Evolutionary conservation across 1,140 invertebrate genomes (phyloP), one percentile per base, ranked within the genome.

Genomic region (Sarcophaga peregrina): DNA sequence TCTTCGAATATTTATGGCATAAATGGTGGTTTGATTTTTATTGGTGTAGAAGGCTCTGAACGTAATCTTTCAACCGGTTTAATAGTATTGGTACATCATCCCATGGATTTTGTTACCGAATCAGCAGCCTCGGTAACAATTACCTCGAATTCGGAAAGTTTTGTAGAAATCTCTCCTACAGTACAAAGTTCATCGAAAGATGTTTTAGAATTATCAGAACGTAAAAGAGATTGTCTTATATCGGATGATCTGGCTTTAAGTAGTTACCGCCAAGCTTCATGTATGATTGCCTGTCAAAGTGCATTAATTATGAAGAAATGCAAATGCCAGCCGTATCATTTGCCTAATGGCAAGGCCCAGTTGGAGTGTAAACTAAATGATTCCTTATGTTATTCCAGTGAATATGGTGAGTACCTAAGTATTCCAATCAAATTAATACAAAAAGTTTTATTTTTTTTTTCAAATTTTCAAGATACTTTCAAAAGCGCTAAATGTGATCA

Each of bases 1-100:
- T 88, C 89, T 8, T 83, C 89, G 10, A 90, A 90, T 54, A 88
- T 88, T n/a, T 90, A 88, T 50, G 89, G 89, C 78, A 86, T 90
- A 83, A 86, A 90, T 13, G 89, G 89, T 0, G 89, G 89, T 0
- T 76, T 90, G 17, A 88, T 84, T 1, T 85, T 90, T 11, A 86
- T 90, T 4, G 89, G 89, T 0, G 84, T 85, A 8, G 89, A 90
- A 80, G 89, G 89, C 8, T 88, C 87, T 0, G 87, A 89, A 20
- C 84, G 82, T 0, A 89, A 90, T 84, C 74, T 89, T 15, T 89
- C 85, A 68, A 90, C 89, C 0, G 89, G 89, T 1, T 81, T 90
- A 37, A 86, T 90, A 5, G 87, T 90, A 0, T 83, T 90, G 9
- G 89, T 89, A 0, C 89, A 90, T 81, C 89, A 90, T 84, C 89